phyloP scores from a whole-genome alignment of 1,140 invertebrate genomes.

The Sinonovacula constricta region DNA sequence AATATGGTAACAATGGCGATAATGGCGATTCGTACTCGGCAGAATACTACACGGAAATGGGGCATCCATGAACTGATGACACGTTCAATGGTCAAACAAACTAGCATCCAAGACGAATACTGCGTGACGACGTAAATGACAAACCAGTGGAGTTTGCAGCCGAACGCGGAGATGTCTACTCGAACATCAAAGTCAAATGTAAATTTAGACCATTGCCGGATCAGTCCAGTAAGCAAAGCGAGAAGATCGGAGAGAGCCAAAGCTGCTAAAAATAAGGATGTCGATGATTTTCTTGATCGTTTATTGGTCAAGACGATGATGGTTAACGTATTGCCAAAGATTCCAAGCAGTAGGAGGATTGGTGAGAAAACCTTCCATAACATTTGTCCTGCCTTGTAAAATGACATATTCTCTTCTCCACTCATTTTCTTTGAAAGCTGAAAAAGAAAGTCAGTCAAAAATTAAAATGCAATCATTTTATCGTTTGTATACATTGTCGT shows the following conservation, averaged over 20 bases:
- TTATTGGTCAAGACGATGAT: constrained; percentile 46
- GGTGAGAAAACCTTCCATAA: constrained; percentile 46
- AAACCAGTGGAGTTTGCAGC: constrained; percentile 59
- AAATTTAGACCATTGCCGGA: constrained; percentile 58
- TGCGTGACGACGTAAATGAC: constrained; percentile 52
- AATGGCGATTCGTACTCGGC: constrained; percentile 7
- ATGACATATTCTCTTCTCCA: constrained; percentile 14
- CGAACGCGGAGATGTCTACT: not conserved
- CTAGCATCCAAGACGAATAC: constrained; percentile 64
- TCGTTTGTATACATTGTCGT: no score
- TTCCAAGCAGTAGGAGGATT: constrained; percentile 55
- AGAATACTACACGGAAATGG: constrained; percentile 33
- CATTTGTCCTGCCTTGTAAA: constrained; percentile 5
- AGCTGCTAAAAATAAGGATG: constrained; percentile 51
- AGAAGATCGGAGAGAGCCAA: constrained; percentile 57
- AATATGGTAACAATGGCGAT: not conserved
- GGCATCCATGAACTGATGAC: constrained; percentile 60
- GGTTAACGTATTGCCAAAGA: constrained; percentile 53
- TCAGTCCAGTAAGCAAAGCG: constrained; percentile 58
- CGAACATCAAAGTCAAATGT: constrained; percentile 57
- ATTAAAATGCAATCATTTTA: no score
- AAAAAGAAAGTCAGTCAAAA: no score
- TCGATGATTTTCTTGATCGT: constrained; percentile 17
- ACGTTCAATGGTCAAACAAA: constrained; percentile 63
- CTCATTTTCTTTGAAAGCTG: no score